Evolutionary conservation across 30 jellyfish, hydroid and myxozoan genomes (phyloP).

Genomic region (Aurelia coerulea): DNA sequence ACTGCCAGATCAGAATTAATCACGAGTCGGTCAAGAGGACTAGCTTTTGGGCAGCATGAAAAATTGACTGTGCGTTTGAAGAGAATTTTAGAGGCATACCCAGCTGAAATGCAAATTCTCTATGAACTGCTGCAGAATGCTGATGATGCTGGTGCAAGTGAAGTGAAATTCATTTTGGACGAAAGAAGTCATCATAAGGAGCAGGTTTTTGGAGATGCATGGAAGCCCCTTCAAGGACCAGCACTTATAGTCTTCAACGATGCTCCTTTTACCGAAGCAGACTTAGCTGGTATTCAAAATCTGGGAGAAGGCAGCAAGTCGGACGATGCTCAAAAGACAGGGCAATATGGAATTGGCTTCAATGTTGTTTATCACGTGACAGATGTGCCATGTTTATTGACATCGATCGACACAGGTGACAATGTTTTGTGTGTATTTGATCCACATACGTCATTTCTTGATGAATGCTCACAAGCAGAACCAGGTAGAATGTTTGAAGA

Average conservation of each 20-base stretch:
- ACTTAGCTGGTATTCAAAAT: slow-evolving; percentile 69
- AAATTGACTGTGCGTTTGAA: slow-evolving; percentile 66
- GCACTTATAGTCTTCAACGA: slow-evolving; percentile 73
- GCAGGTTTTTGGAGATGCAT: slow-evolving; percentile 59
- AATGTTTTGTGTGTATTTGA: slow-evolving; percentile 72
- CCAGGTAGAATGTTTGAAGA: slow-evolving; percentile 78
- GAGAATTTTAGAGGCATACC: slow-evolving; percentile 74
- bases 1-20: slow-evolving; percentile 53
- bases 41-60: slow-evolving; percentile 83
- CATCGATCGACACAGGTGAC: slow-evolving; percentile 32
- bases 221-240: slow-evolving; percentile 88
- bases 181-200: slow-evolving; percentile 44
- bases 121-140: slow-evolving; percentile 88
- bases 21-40: slow-evolving; percentile 4
- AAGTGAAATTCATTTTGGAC: slow-evolving; percentile 65
- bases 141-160: slow-evolving; percentile 89
- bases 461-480: slow-evolving; percentile 38
- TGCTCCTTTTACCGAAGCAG: slow-evolving; percentile 63
- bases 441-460: slow-evolving; percentile 68
- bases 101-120: slow-evolving; percentile 47
- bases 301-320: slow-evolving; percentile 80
- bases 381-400: slow-evolving; percentile 74
- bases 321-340: slow-evolving; percentile 69
- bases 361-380: slow-evolving; percentile 83
- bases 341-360: slow-evolving; percentile 91